Conservation (phyloP, 2,888 invertebrate genomes). For the Timema cristinae region DNA sequence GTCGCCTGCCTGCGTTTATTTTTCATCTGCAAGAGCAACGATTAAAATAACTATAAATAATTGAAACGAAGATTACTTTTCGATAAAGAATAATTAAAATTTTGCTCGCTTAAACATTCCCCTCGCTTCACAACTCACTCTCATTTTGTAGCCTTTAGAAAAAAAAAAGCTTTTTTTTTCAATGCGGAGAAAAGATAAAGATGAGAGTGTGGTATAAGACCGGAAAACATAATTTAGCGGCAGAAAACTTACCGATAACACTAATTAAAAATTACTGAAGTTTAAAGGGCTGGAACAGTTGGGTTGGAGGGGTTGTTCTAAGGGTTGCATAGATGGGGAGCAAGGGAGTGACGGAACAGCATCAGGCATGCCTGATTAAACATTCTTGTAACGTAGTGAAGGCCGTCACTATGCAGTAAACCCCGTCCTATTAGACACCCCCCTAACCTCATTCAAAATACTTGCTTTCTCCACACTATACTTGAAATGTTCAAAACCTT, state of each 20-base stretch:
- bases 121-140: conserved; percentile 19
- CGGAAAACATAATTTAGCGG: conserved; percentile 42
- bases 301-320: conserved; percentile 38
- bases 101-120: conserved; percentile 44
- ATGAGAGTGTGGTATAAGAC: conserved; percentile 31
- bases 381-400: too few species aligned
- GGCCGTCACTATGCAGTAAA: too few species aligned
- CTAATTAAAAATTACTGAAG: conserved; percentile 45
- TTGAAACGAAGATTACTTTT: conserved; percentile 44
- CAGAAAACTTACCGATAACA: conserved; percentile 41
- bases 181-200: conserved; percentile 41
- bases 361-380: too few species aligned
- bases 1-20: neutral
- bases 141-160: conserved; percentile 1
- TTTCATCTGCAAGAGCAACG: conserved; percentile 19
- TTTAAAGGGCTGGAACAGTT: conserved; percentile 38
- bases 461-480: too few species aligned
- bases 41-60: conserved; percentile 34
- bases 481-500: too few species aligned
- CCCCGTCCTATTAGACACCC: too few species aligned
- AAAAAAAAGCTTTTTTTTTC: conserved; percentile 24
- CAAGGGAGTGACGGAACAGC: too few species aligned
- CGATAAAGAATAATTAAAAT: conserved; percentile 51
- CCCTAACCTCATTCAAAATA: too few species aligned
- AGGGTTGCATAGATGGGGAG: too few species aligned